Percentiles rank a stretch among this genome's conserved stretches.
Conservation (phyloP, 1,140 invertebrate species). For the Elysia chlorotica region DNA sequence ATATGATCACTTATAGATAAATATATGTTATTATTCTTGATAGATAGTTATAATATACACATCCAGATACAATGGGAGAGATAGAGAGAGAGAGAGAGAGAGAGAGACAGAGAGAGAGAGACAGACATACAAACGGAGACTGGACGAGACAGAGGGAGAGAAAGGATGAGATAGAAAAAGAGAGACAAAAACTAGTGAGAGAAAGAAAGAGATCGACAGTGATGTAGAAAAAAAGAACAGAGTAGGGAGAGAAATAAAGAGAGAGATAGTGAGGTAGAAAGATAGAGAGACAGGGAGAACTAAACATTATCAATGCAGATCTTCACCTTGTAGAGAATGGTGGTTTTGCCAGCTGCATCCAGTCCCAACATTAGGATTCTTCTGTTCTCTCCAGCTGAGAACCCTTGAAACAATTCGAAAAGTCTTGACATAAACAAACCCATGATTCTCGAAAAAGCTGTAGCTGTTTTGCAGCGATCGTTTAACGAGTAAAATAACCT, state of each 20-base stretch:
- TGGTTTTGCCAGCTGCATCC: slow-evolving; percentile 65
- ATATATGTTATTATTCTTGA: no score
- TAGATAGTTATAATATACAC: no score
- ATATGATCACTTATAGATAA: no score
- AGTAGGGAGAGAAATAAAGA: neutral
- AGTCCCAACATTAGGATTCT: slow-evolving; percentile 58
- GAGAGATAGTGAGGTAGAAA: no score
- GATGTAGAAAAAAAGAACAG: neutral
- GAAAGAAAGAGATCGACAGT: neutral
- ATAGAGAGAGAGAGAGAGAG: no score
- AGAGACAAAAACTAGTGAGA: neutral
- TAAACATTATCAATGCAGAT: no score
- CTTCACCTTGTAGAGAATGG: slow-evolving; percentile 93
- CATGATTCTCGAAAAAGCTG: neutral
- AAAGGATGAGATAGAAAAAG: no score
- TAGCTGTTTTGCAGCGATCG: neutral
- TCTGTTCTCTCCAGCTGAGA: slow-evolving; percentile 30
- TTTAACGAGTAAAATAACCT: neutral
- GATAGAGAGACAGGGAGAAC: no score
- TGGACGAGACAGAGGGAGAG: neutral
- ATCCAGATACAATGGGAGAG: no score
- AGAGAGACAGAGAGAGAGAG: neutral
- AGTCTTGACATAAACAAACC: slow-evolving; percentile 11
- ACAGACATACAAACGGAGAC: neutral
- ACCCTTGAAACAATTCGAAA: neutral